Base-by-base conservation (phyloP, 2,797 vertebrate species). In the Halcyon smyrnensis region DNA sequence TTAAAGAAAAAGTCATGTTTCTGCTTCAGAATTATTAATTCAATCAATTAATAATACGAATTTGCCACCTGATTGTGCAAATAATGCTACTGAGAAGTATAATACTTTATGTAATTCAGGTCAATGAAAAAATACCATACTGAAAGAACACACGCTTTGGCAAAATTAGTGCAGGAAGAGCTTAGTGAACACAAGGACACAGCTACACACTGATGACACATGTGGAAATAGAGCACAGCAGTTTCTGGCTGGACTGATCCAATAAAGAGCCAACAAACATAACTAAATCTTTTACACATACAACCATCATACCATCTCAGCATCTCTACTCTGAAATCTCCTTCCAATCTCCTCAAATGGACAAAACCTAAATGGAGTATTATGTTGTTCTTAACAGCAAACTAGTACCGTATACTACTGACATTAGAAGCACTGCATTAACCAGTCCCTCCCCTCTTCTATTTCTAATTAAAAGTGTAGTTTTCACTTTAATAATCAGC, bases 1-100 rank as follows among this genome's bases (percentile, higher is more conserved):
- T 96, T 98, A 97, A 98, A 99, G 96, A 98, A 98, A 98, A 97
- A 96, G 93, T 97, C 95, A 96, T 2, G 0, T 69, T 91, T 80
- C 59, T 82, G 84, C 89, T 88, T 92, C 87, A 93, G 51, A 36
- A 70, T 89, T 92, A 86, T n/a, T 93, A 48, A 74, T 87, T 46
- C 51, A 50, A 91, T 83, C 78, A 45, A 30, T 82, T 76, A 91
- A 76, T 81, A 74, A 87, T 36, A 56, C 41, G 63, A 82, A 89
- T 79, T 64, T 84, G 68, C 50, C 68, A 80, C 73, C 79, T 41
- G 25, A 90, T 70, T 84, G 60, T 83, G 76, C 59, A 80, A 92
- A 36, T 51, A 65, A 17, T 3, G 19, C 28, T 15, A 48, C 60
- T 23, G 71, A 16, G 62, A 80, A 76, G 36, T 20, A 28, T 7